These are phyloP conservation scores for Cryptoblepharus egeriae DNA, from an alignment of 2,797 vertebrate genomes.

Conservation along the genomic window DNA sequence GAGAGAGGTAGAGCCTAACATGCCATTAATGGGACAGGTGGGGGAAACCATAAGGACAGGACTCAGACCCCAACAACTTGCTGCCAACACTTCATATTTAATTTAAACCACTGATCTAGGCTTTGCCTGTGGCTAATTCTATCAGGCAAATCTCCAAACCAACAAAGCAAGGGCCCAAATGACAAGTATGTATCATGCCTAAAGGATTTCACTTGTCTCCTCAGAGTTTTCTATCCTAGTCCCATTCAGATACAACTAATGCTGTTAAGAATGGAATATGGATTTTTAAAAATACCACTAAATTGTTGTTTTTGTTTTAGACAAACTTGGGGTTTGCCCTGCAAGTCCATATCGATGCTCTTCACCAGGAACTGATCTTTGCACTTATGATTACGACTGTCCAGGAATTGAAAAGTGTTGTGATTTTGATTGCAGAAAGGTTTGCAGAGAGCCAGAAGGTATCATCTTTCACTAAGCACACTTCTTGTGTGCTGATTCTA, in stretches of 20 bases:
- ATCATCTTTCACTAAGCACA: not conserved
- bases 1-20: too few species aligned
- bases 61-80: too few species aligned
- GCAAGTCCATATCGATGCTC: not conserved
- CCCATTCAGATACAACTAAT: not conserved
- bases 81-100: too few species aligned
- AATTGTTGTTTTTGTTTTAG: not conserved
- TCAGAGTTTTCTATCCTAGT: not conserved
- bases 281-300: too few species aligned
- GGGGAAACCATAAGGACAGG: too few species aligned
- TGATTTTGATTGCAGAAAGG: not conserved
- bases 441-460: not conserved
- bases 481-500: not conserved
- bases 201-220: too few species aligned
- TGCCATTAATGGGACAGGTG: too few species aligned
- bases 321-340: not conserved
- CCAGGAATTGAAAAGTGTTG: not conserved
- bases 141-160: too few species aligned
- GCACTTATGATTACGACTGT: not conserved
- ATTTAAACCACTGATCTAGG: too few species aligned
- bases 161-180: too few species aligned
- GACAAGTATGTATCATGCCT: too few species aligned
- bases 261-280: not conserved
- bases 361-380: not conserved
- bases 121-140: too few species aligned